These are phyloP conservation scores for Sinosuthora webbiana DNA, from an alignment of 2,113 vertebrate species.

Conservation along the genomic window DNA sequence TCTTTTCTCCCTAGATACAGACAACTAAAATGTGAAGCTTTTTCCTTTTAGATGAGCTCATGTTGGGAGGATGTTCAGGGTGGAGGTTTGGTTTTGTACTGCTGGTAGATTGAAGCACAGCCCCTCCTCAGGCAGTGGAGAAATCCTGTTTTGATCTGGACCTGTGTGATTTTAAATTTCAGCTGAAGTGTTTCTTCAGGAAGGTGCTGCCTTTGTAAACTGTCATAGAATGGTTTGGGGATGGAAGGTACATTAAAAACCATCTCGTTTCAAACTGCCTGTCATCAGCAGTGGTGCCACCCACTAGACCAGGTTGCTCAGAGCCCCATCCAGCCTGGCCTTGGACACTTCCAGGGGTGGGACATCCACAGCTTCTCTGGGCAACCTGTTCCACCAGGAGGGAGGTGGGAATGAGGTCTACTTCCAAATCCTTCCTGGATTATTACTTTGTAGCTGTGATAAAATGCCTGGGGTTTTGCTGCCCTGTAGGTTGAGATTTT, in stretches of 20 bases:
- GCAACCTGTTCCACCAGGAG: not conserved
- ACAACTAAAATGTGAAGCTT: not conserved
- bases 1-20: not conserved
- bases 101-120: not conserved
- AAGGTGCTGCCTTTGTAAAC: not conserved
- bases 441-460: not conserved
- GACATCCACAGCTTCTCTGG: not conserved
- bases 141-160: not conserved
- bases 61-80: not conserved
- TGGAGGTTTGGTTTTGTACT: not conserved
- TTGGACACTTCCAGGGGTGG: not conserved
- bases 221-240: too few relatives aligned
- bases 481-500: not conserved
- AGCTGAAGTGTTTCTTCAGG: accelerated
- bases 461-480: not conserved
- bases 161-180: not conserved
- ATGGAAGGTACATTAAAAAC: not conserved
- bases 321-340: not conserved
- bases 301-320: accelerated
- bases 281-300: not conserved
- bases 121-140: not conserved
- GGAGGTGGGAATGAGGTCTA: not conserved
- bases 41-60: not conserved
- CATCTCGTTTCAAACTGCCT: not conserved
- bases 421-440: not conserved